Evolutionary conservation across 2,113 vertebrate genomes (phyloP), one percentile per base, ranked within the genome.

Genomic region (Amphiprion ocellaris): DNA sequence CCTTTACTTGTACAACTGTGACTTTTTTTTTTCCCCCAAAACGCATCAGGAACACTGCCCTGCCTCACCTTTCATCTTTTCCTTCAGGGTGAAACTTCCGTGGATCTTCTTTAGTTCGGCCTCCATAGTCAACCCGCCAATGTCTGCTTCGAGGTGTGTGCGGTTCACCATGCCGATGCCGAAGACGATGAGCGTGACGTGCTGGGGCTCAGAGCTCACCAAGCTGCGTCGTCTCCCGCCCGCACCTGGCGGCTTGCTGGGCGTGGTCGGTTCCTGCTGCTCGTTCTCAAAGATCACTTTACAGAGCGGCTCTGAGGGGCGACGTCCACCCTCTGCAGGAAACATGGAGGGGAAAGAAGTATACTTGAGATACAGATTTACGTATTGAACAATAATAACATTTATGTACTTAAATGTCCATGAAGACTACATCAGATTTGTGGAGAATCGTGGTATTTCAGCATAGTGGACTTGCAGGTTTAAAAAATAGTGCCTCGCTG

Each of bases 101-200:
- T 99, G 98, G 83, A 99, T 99, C 85, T 98, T 97, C 89, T 99
- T 99, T 33, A 99, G 96, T 55, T 99, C 98, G 0, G 98, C 97
- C 50, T 99, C 97, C 98, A 99, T 99, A 2, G 98, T 99, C 17
- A 99, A 93, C 0, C 98, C 98, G 0, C 98, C 98, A 1, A 99
- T 99, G 90, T 99, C 98, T 0, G 98, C 98, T 92, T 99, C 97
- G 72, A 99, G 94, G 74, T 99, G 98, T 0, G 97, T 98, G 47
- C 97, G 96, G 91, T 97, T 99, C 66, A 99, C 98, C 97, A 99
- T 98, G 70, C 98, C 98, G 5, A 99, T 97, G 2, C 98, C 97
- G 15, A 99, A 99, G 76, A 99, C 95, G 0, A 99, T 97, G 24
- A 99, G 95, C 0, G 98, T 99, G 14, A 99, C 97, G 0, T 99